A percentile compares a stretch with the other conserved stretches of the same genome.
phyloP scores from a whole-genome alignment of 2,888 invertebrate genomes.

The Cartodere bifasciata region DNA sequence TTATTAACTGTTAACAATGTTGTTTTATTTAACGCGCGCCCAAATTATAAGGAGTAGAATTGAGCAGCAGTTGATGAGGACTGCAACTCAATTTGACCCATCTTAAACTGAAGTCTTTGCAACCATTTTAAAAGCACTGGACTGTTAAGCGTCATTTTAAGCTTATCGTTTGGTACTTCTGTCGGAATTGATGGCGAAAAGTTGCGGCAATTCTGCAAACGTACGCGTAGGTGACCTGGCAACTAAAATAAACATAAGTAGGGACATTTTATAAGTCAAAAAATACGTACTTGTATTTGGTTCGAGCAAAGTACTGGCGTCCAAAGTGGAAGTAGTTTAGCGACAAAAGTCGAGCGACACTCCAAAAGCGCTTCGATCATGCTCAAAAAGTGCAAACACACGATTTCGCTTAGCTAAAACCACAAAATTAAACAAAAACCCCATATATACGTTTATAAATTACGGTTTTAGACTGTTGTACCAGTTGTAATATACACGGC shows the following conservation, averaged over 20 bases:
- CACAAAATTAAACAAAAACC: constrained; percentile 9
- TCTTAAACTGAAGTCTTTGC: constrained; percentile 89
- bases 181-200: constrained; percentile 49
- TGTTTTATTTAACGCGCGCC: constrained; percentile 1
- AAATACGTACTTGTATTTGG: constrained; percentile 51
- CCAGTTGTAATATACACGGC: constrained; percentile 84
- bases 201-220: constrained; percentile 80
- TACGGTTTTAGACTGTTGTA: constrained; percentile 83
- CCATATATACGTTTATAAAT: constrained; percentile 26
- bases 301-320: constrained; percentile 91
- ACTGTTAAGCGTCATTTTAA: constrained; percentile 35
- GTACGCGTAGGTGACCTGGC: constrained; percentile 75
- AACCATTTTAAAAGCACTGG: constrained; percentile 66
- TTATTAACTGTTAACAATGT: not conserved
- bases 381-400: constrained; percentile 91
- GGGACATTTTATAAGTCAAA: too few species aligned
- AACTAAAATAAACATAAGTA: constrained; percentile 51
- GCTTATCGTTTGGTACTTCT: constrained; percentile 33
- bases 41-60: constrained; percentile 59
- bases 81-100: constrained; percentile 93
- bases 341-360: constrained; percentile 84
- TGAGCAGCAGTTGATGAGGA: constrained; percentile 86
- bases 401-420: constrained; percentile 86
- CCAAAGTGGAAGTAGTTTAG: constrained; percentile 90
- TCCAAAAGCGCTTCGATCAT: constrained; percentile 90